Conservation (phyloP, 2,888 invertebrate species). For the Neuroscelio doddi region DNA sequence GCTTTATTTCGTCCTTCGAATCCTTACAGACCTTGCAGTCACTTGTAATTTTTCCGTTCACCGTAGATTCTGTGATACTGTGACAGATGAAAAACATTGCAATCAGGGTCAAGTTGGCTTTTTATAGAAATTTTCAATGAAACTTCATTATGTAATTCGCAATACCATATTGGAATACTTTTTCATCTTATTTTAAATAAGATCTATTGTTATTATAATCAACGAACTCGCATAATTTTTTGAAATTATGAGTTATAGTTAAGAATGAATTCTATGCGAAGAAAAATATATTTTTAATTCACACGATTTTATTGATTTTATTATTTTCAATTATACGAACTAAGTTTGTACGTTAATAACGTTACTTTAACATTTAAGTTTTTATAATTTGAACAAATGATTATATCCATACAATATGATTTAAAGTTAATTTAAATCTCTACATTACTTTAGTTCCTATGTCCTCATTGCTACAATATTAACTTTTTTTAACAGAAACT, state of each 20-base stretch:
- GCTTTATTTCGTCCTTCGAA: constrained; percentile 70
- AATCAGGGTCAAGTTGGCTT: not conserved
- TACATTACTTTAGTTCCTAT: no score
- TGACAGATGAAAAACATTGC: constrained; percentile 39
- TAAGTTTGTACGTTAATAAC: no score
- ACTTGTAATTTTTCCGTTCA: constrained; percentile 59
- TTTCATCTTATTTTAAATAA: not conserved
- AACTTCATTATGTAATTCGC: not conserved
- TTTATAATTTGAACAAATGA: no score
- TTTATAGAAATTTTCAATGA: constrained; percentile 2
- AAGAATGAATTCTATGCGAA: not conserved
- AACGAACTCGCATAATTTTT: not conserved
- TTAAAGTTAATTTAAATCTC: no score
- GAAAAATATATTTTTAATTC: no score
- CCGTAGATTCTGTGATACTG: constrained; percentile 63
- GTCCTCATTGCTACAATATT: no score
- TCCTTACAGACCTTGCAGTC: constrained; percentile 66
- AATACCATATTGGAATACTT: no score
- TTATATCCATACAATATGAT: no score
- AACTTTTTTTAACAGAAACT: no score
- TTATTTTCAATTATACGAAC: no score
- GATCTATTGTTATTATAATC: not conserved
- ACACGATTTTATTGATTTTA: no score
- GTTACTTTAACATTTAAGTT: no score
- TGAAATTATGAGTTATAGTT: not conserved